These are phyloP conservation scores for Tupaia tana DNA, from an alignment of 2,113 vertebrate genomes.

Conservation along the genomic window DNA sequence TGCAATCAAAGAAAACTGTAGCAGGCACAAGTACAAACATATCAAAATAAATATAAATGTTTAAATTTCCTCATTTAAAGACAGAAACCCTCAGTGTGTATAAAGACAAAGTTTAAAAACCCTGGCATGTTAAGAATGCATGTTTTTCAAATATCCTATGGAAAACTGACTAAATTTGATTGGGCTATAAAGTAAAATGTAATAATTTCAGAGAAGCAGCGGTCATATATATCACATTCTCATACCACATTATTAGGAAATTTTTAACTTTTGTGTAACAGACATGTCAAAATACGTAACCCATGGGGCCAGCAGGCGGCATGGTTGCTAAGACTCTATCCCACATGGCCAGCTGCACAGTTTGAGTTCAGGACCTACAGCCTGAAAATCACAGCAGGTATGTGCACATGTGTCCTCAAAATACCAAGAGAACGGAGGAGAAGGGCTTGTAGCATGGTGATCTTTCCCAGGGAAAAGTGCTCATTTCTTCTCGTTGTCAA, in stretches of 20 bases:
- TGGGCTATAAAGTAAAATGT: background rate
- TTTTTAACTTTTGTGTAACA: background rate
- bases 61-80: slow-evolving; percentile 52
- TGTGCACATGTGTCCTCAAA: no score
- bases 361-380: no score
- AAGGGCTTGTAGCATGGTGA: no score
- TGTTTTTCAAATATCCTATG: background rate
- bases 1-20: background rate
- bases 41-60: background rate
- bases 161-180: slow-evolving; percentile 12
- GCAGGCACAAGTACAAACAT: background rate
- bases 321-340: no score
- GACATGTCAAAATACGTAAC: background rate
- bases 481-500: background rate
- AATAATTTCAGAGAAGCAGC: background rate
- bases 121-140: background rate
- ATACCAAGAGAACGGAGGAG: no score
- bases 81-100: background rate
- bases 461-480: no score
- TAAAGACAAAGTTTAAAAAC: slow-evolving; percentile 42
- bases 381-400: no score
- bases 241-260: background rate
- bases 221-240: background rate
- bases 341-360: no score
- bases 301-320: background rate